Conservation (phyloP, 2,797 vertebrate genomes). For the Oreortyx pictus region DNA sequence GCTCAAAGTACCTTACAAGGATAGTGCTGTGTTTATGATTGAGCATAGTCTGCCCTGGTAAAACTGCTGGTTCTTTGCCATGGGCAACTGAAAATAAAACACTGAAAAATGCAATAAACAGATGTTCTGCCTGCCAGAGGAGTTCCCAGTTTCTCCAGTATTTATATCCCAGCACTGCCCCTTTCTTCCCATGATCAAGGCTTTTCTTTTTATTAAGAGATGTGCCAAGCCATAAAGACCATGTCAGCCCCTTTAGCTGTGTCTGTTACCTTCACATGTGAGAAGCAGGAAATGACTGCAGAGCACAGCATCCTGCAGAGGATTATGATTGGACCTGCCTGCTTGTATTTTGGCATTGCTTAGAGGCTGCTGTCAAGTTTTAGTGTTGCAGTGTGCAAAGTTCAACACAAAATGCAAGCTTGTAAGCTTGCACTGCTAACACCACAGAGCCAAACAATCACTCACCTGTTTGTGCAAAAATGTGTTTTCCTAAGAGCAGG, state of each 20-base stretch:
- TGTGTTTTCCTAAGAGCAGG: not conserved
- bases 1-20: not conserved
- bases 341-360: constrained; percentile 16
- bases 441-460: not conserved
- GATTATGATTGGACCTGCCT: constrained; percentile 31
- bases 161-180: constrained; percentile 60
- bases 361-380: not conserved
- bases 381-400: not conserved
- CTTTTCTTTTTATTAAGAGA: constrained; percentile 54
- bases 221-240: constrained; percentile 41
- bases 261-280: constrained; percentile 30
- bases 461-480: not conserved
- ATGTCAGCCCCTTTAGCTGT: constrained; percentile 5
- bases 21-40: not conserved
- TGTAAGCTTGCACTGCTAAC: not conserved
- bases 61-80: constrained; percentile 26
- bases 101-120: constrained; percentile 68
- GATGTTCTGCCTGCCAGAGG: constrained; percentile 60
- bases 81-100: constrained; percentile 57
- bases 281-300: constrained; percentile 56
- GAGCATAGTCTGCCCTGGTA: not conserved
- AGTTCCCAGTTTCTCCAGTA: constrained; percentile 11
- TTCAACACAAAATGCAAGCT: not conserved
- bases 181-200: constrained; percentile 48
- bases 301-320: constrained; percentile 8